A percentile compares a stretch with the other conserved stretches of the same genome.
Evolutionary conservation across 2,797 vertebrate genomes (phyloP).

Genomic region (Phrynocephalus vlangalii): DNA sequence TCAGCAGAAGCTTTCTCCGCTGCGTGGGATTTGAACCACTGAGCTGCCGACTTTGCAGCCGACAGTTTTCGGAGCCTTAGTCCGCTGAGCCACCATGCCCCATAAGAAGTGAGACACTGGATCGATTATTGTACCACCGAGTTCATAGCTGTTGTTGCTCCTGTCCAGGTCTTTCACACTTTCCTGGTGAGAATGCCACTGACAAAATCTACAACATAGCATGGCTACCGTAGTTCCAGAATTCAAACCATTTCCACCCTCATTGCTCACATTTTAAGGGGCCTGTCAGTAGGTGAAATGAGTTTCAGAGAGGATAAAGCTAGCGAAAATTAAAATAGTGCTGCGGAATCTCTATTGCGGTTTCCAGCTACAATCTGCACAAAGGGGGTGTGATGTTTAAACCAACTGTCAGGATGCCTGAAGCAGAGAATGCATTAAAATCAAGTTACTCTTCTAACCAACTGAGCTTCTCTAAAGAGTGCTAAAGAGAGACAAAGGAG

Average conservation of each 20-base stretch:
- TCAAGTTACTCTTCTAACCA: background rate
- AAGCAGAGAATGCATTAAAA: fast-evolving
- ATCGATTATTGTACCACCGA: background rate
- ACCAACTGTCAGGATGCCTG: background rate
- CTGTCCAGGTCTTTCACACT: background rate
- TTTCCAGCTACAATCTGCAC: background rate
- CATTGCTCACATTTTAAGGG: background rate
- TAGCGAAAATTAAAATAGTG: background rate
- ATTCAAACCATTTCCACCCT: background rate
- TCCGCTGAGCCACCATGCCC: too few relatives aligned
- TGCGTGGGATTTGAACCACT: too few relatives aligned
- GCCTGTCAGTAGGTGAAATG: fast-evolving
- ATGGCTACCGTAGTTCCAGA: background rate
- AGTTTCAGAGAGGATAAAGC: background rate
- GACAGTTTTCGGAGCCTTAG: too few relatives aligned
- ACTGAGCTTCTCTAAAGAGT: slow-evolving; percentile 11
- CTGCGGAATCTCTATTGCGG: fast-evolving
- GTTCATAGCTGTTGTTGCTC: background rate
- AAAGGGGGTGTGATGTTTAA: background rate
- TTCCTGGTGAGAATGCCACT: background rate
- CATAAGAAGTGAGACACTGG: background rate
- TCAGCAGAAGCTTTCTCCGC: too few relatives aligned
- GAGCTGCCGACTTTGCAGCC: too few relatives aligned
- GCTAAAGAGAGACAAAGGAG: background rate
- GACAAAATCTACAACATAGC: background rate